Evolutionary conservation across 2,113 vertebrate genomes (phyloP).

Genomic region (Aleadryas rufinucha): DNA sequence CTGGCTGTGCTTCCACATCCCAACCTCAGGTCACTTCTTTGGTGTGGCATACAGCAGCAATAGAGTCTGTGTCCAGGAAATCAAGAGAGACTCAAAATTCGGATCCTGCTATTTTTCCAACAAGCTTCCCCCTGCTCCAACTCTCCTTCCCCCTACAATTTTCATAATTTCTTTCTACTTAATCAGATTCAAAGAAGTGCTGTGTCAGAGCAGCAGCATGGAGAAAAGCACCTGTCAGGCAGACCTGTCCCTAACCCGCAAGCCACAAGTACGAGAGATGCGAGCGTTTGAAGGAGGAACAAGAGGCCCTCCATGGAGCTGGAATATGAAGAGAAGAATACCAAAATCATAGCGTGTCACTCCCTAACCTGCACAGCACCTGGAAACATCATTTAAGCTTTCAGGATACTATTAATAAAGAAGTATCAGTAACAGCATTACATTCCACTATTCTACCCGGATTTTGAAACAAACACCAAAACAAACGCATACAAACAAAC

Average conservation of each 20-base stretch:
- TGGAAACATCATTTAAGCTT: not conserved
- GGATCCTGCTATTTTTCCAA: not conserved
- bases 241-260: not conserved
- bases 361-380: not conserved
- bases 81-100: not conserved
- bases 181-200: not conserved
- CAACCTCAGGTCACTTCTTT: not conserved
- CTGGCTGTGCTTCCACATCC: not conserved
- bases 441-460: not conserved
- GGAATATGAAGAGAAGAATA: not conserved
- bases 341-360: not conserved
- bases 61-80: not conserved
- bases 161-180: not conserved
- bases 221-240: not conserved
- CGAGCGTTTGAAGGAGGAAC: not conserved
- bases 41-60: not conserved
- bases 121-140: not conserved
- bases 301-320: not conserved
- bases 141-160: not conserved
- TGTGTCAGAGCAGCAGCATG: not conserved
- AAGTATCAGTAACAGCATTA: not conserved
- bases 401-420: not conserved
- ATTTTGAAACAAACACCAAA: not conserved
- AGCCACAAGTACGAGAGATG: rapidly evolving
- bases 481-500: not conserved